phyloP scores from a whole-genome alignment of 2,113 vertebrate genomes.

The Malurus elegans region DNA sequence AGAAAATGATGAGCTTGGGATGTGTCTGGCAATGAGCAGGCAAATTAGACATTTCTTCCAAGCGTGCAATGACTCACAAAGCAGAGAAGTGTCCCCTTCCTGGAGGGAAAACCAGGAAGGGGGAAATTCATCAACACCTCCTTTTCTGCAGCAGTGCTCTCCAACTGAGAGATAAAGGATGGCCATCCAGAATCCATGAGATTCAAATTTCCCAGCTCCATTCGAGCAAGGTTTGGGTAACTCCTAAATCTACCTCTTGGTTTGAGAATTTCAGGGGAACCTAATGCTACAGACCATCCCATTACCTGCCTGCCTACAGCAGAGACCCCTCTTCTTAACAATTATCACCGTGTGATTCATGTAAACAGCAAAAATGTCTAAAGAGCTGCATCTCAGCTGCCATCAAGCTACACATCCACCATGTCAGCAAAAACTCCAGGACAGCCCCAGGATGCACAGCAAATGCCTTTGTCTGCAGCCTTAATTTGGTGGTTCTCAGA shows the following conservation, averaged over 20 bases:
- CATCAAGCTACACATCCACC: background rate
- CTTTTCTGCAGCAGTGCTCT: background rate
- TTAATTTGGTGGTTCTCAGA: background rate
- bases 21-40: background rate
- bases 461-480: background rate
- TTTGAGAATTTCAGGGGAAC: background rate
- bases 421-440: background rate
- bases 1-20: constrained; percentile 28
- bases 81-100: background rate
- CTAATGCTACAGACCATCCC: rapidly evolving
- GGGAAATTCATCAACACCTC: background rate
- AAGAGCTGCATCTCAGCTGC: background rate
- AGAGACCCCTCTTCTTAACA: background rate
- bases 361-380: background rate
- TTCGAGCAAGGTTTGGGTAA: background rate
- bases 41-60: constrained; percentile 31
- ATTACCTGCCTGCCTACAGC: background rate
- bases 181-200: background rate
- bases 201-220: background rate
- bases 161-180: background rate
- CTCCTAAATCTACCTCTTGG: background rate
- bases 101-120: background rate
- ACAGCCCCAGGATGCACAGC: background rate
- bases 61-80: background rate
- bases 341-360: background rate